Evolutionary conservation across 2,797 vertebrate genomes (phyloP).

Genomic region (Peromyscus eremicus): DNA sequence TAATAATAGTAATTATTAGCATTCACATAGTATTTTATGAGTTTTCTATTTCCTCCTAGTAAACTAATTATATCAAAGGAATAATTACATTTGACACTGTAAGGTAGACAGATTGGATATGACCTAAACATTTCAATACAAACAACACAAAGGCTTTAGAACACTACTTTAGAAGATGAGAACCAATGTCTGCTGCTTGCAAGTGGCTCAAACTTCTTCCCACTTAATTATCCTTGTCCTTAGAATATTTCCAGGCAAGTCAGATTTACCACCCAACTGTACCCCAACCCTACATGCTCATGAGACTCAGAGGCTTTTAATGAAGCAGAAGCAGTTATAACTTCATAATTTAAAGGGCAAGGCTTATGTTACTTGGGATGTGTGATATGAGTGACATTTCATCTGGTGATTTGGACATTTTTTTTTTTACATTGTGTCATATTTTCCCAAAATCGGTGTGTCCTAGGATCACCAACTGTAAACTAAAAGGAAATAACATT

Average conservation of each 20-base stretch:
- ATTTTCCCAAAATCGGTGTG: not conserved
- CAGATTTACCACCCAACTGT: not conserved
- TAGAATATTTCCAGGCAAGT: not conserved
- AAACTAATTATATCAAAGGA: not conserved
- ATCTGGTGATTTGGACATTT: rapidly evolving
- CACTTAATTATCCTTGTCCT: not conserved
- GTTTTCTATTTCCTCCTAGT: not conserved
- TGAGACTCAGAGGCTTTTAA: not conserved
- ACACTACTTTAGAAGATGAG: not conserved
- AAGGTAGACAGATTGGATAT: not conserved
- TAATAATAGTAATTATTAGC: conserved; percentile 29
- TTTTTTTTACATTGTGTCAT: not conserved
- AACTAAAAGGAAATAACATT: not conserved
- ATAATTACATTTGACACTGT: not conserved
- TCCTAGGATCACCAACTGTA: not conserved
- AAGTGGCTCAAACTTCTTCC: not conserved
- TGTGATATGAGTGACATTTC: not conserved
- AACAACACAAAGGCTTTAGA: not conserved
- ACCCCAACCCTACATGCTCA: rapidly evolving
- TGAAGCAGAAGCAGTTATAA: not conserved
- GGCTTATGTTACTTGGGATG: not conserved
- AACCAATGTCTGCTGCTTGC: not conserved
- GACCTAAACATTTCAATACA: not conserved
- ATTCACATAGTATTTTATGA: not conserved
- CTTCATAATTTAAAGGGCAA: not conserved